Conservation (phyloP, 2,797 vertebrate species). For the Myotis vivesi region DNA sequence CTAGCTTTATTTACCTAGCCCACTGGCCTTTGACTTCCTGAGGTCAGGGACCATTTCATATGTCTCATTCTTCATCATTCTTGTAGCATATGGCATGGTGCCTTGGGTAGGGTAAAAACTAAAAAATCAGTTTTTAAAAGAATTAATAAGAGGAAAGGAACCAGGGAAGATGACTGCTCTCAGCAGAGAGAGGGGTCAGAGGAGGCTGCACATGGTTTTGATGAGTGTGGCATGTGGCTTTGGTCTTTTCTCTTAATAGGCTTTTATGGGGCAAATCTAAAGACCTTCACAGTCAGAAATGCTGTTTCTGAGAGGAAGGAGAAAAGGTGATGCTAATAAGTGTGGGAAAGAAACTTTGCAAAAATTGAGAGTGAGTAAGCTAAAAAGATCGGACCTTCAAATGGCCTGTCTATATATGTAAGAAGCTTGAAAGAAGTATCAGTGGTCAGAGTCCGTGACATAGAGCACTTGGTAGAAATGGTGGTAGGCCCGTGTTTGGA, state of each 20-base stretch:
- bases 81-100: neutral
- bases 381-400: neutral
- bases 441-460: neutral
- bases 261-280: neutral
- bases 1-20: neutral
- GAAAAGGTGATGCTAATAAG: neutral
- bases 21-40: neutral
- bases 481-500: rapidly evolving
- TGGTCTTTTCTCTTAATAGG: neutral
- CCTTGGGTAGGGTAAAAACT: neutral
- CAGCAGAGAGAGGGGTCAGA: neutral
- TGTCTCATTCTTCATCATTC: neutral
- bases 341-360: neutral
- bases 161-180: neutral
- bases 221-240: neutral
- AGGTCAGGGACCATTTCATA: neutral
- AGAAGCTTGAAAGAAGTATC: neutral
- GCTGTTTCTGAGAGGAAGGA: neutral
- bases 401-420: neutral
- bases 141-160: neutral
- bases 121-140: neutral
- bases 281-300: neutral
- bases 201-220: neutral
- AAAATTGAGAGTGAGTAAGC: neutral
- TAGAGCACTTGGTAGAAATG: rapidly evolving